phyloP scores from a whole-genome alignment of 1,140 invertebrate species.

The Calliphora vicina region DNA sequence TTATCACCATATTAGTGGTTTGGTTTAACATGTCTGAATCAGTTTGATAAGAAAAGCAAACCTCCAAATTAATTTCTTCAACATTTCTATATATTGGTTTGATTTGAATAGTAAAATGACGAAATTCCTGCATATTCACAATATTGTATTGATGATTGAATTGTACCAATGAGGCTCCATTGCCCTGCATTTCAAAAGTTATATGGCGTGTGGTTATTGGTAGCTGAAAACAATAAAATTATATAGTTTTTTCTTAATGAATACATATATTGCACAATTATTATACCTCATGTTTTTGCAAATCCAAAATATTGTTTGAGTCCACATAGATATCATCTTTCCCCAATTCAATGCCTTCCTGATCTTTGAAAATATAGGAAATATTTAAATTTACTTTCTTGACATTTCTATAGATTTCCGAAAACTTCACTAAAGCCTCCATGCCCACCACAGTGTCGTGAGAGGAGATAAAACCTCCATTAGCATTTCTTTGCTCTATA shows the following conservation, averaged over 20 bases:
- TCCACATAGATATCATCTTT: constrained; percentile 61
- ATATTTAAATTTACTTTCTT: constrained; percentile 46
- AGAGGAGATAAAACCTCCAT: constrained; percentile 77
- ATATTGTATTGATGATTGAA: constrained; percentile 82
- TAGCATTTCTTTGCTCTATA: constrained; percentile 73
- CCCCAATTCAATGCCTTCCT: constrained; percentile 43
- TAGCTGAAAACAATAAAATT: constrained; percentile 31
- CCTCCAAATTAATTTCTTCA: constrained; percentile 73
- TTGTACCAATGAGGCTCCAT: constrained; percentile 78
- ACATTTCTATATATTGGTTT: constrained; percentile 78
- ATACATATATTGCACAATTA: too few relatives aligned
- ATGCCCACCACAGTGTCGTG: constrained; percentile 73
- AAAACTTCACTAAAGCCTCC: constrained; percentile 69
- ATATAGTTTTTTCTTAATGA: too few relatives aligned
- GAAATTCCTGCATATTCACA: constrained; percentile 80
- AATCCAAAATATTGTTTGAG: constrained; percentile 62
- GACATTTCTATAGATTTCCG: constrained; percentile 55
- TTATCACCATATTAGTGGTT: constrained; percentile 85
- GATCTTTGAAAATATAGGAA: constrained; percentile 49
- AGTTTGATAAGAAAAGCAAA: constrained; percentile 67
- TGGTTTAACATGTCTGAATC: not conserved
- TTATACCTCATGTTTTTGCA: constrained; percentile 62
- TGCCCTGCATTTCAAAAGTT: constrained; percentile 72
- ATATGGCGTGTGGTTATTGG: constrained; percentile 57
- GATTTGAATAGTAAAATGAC: constrained; percentile 81